Percentiles rank a stretch among this genome's conserved stretches.
These are phyloP conservation scores for Ctenodactylus gundi DNA, from an alignment of 2,113 vertebrate species.

Conservation along the genomic window DNA sequence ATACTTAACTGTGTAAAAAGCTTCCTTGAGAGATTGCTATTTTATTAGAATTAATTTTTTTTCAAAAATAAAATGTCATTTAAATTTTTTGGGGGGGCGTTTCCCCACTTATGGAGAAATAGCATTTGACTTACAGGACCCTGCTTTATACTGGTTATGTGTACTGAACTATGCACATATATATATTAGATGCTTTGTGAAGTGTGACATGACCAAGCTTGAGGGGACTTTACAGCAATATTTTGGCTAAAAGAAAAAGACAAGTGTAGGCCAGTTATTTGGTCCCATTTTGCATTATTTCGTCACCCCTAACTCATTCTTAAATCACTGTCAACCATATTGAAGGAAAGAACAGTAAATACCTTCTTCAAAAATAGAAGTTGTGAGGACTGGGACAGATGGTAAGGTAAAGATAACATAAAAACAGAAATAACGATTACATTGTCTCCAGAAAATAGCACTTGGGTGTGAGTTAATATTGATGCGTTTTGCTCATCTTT, in stretches of 20 bases:
- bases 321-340: neutral
- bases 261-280: neutral
- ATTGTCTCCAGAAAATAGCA: neutral
- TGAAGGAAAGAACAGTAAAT: neutral
- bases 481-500: neutral
- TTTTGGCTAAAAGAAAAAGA: neutral
- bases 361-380: neutral
- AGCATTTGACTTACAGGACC: neutral
- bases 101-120: neutral
- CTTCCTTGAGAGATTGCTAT: neutral
- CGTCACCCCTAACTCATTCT: neutral
- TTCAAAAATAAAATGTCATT: neutral
- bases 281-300: neutral
- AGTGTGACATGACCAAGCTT: neutral
- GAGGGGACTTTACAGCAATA: accelerated
- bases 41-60: neutral
- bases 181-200: neutral
- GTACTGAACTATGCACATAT: neutral
- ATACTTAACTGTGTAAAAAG: neutral
- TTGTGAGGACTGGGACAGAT: neutral
- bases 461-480: neutral
- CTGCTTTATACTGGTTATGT: neutral
- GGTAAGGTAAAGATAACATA: neutral
- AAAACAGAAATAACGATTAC: neutral
- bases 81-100: neutral